These are phyloP conservation scores for Thalpophila matura DNA, from an alignment of 2,888 invertebrate species.

Conservation along the genomic window DNA sequence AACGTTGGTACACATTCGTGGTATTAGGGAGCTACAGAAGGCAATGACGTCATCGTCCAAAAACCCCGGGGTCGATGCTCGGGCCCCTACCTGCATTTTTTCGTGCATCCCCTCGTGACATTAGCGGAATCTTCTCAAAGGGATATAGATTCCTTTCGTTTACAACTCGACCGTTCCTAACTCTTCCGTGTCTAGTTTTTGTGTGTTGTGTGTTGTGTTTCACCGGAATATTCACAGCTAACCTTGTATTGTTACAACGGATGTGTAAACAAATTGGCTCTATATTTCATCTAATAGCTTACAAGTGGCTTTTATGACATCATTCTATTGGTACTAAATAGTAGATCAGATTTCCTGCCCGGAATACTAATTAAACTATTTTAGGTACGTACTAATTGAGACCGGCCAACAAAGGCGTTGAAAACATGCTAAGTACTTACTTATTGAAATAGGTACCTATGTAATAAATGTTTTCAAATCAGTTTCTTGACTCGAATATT, in stretches of 20 bases:
- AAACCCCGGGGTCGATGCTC: slow-evolving; percentile 87
- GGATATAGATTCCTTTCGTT: slow-evolving; percentile 71
- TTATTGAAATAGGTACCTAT: neutral
- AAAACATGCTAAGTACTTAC: neutral
- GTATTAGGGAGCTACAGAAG: slow-evolving; percentile 70
- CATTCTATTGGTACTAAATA: neutral
- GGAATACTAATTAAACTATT: neutral
- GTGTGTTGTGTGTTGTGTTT: slow-evolving; percentile 16
- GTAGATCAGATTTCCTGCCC: neutral
- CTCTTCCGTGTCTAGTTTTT: slow-evolving; percentile 55
- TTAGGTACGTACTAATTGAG: neutral
- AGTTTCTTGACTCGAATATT: slow-evolving; percentile 26
- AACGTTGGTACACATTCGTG: slow-evolving; percentile 66
- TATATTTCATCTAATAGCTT: slow-evolving; percentile 7
- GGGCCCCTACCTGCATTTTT: slow-evolving; percentile 89
- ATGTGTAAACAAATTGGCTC: slow-evolving; percentile 16
- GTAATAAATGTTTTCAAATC: slow-evolving; percentile 1
- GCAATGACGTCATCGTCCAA: slow-evolving; percentile 83
- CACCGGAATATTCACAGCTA: slow-evolving; percentile 42
- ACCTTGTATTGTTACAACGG: slow-evolving; percentile 17
- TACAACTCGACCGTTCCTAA: slow-evolving; percentile 50
- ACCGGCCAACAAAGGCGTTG: neutral
- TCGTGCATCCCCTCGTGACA: slow-evolving; percentile 85
- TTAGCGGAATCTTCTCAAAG: slow-evolving; percentile 77
- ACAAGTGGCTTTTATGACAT: neutral